Conservation (phyloP, 1,140 invertebrate genomes). For the Cyclina sinensis region DNA sequence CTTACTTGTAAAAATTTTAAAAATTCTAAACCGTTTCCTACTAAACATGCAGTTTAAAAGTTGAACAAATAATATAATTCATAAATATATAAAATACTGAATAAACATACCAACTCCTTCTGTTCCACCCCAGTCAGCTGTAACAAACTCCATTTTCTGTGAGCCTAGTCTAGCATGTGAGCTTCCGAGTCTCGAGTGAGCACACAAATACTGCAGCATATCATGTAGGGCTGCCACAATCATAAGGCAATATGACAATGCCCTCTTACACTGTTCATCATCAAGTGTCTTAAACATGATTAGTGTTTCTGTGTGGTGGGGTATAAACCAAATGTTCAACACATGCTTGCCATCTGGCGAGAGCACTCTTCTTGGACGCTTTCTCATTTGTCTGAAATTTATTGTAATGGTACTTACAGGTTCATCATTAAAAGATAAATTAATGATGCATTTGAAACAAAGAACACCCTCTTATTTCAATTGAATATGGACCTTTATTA, state of each 20-base stretch:
- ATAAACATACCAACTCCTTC: constrained; percentile 83
- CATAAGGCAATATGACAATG: constrained; percentile 77
- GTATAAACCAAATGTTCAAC: constrained; percentile 87
- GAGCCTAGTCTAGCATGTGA: constrained; percentile 78
- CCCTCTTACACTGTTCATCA: constrained; percentile 74
- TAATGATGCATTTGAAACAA: no score
- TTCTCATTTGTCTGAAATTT: constrained; percentile 77
- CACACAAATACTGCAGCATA: constrained; percentile 85
- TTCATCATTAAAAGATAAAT: no score
- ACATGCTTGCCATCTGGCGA: constrained; percentile 83
- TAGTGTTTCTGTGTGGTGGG: constrained; percentile 84
- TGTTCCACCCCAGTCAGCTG: constrained; percentile 85
- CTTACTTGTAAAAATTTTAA: no score
- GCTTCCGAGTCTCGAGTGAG: constrained; percentile 82
- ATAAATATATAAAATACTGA: no score
- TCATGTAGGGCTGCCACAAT: constrained; percentile 84
- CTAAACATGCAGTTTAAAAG: no score
- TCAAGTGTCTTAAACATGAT: constrained; percentile 84
- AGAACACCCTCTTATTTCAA: no score
- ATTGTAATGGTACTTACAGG: no score
- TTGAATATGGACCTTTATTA: no score
- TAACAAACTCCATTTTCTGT: constrained; percentile 80
- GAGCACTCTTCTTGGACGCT: constrained; percentile 82
- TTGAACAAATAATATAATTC: no score
- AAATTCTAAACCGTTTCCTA: no score